phyloP scores from a whole-genome alignment of 1,140 invertebrate species.

The Orchestia grillus region DNA sequence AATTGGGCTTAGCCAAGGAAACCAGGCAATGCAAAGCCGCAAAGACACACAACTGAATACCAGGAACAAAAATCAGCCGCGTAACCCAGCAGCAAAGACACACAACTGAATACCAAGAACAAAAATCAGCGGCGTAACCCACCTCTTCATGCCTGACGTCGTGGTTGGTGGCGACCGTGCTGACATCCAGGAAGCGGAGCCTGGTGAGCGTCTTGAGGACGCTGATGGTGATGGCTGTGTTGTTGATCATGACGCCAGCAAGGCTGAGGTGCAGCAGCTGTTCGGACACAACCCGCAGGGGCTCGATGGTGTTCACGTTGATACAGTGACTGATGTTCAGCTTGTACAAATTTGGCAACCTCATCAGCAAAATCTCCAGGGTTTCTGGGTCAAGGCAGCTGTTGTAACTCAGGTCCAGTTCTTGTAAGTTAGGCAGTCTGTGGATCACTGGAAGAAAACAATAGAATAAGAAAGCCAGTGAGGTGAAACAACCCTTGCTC shows the following conservation, averaged over 20 bases:
- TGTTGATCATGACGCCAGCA: conserved; percentile 19
- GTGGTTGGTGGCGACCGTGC: not conserved
- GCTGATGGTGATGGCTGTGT: conserved; percentile 42
- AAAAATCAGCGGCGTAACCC: not conserved
- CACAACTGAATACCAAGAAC: not conserved
- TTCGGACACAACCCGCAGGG: not conserved
- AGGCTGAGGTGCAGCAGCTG: conserved; percentile 31
- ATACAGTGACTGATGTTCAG: conserved; percentile 26
- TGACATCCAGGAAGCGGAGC: conserved; percentile 15
- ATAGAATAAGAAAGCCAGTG: not conserved
- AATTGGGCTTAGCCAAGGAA: too few species aligned
- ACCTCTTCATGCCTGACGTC: conserved; percentile 36
- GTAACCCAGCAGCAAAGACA: too few species aligned
- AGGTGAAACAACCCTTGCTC: too few species aligned
- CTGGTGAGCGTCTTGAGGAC: conserved; percentile 19
- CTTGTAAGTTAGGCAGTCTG: conserved; percentile 5
- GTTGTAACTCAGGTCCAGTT: conserved; percentile 39
- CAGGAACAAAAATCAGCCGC: not conserved
- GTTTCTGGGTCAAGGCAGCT: not conserved
- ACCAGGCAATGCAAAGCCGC: too few species aligned
- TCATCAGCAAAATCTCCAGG: not conserved
- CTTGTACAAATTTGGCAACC: not conserved
- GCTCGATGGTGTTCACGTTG: conserved; percentile 19
- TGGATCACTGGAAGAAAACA: not conserved
- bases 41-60: not conserved